Evolutionary conservation across 2,888 invertebrate species (phyloP).

Genomic region (Heliconius charithonia): DNA sequence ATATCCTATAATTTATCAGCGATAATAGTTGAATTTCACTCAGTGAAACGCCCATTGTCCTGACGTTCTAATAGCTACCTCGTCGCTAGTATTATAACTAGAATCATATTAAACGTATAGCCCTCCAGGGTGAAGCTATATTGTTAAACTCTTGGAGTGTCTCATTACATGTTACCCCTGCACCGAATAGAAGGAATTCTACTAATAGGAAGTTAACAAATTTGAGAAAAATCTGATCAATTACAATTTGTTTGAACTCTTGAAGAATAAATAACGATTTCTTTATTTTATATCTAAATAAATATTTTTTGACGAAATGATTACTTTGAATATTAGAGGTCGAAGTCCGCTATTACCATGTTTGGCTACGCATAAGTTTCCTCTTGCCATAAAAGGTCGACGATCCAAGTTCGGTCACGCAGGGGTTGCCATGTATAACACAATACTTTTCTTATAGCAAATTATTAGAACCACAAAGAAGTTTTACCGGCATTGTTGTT

Average conservation of each 20-base stretch:
- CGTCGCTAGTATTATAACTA: slow-evolving; percentile 65
- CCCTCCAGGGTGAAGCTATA: slow-evolving; percentile 31
- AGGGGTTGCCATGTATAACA: slow-evolving; percentile 63
- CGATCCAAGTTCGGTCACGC: slow-evolving; percentile 64
- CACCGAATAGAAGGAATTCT: slow-evolving; percentile 43
- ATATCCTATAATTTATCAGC: no score
- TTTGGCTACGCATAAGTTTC: slow-evolving; percentile 50
- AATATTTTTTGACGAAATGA: slow-evolving; percentile 32
- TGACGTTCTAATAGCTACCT: slow-evolving; percentile 59
- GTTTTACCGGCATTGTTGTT: slow-evolving; percentile 8
- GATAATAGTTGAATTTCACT: slow-evolving; percentile 52
- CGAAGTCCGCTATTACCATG: slow-evolving; percentile 50
- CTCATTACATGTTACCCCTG: slow-evolving; percentile 54
- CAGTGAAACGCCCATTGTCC: slow-evolving; percentile 45
- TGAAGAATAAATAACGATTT: slow-evolving; percentile 14
- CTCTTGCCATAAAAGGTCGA: slow-evolving; percentile 56
- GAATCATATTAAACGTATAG: slow-evolving; percentile 63
- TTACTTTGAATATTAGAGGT: slow-evolving; percentile 53
- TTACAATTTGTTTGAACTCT: slow-evolving; percentile 20
- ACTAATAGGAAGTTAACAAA: slow-evolving; percentile 20
- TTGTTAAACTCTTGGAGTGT: slow-evolving; percentile 41
- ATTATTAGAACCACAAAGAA: slow-evolving; percentile 40
- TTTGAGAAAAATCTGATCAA: no score
- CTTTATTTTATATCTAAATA: slow-evolving; percentile 3
- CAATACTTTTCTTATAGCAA: slow-evolving; percentile 47